Base-by-base conservation (phyloP, 1,140 invertebrate species). In the Bombus sibiricus region DNA sequence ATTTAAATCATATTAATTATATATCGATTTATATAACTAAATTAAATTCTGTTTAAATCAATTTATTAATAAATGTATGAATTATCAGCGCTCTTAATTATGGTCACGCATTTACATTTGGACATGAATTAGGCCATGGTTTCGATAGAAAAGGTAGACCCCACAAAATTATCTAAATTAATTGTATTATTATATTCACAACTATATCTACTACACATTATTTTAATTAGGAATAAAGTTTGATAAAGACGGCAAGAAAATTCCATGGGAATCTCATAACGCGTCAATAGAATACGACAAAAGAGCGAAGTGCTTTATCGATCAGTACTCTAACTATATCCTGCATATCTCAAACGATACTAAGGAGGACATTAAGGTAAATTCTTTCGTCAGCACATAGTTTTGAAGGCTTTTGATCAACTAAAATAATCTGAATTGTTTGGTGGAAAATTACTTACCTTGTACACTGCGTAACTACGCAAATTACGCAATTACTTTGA, bases 181-280 rank as follows among this genome's bases (percentile, higher is more conserved):
- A 25, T 62, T 28, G 28, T 8, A 1, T 43, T 39, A 28, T 76
- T 32, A 22, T 5, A n/a, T 25, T n/a, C n/a, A 34, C 96, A 53
- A 22, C 97, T 80, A 59, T 68, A 34, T 76, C 88, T 39, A 88
- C 34, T 3, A 28, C 18, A 1, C 37, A 53, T 39, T 18, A 41
- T 47, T 41, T 79, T 8, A 28, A 86, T 43, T 41, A 94, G 94
- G 94, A 43, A 96, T 97, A 73, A 95, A 96, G 72, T 97, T 96
- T 83, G 97, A 97, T 91, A 96, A 96, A 89, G 94, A 96, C 81
- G 97, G 97, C 2, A 97, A 97, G 90, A 95, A 96, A 85, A 92
- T 96, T 8, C 95, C 96, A 75, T 99, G 98, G 98, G 98, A 98
- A 98, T 96, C 97, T 98, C 96, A 97, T 88, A 90, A 94, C 41